These are phyloP conservation scores for Telmatherina bonti DNA, from an alignment of 2,797 vertebrate genomes.

Conservation along the genomic window DNA sequence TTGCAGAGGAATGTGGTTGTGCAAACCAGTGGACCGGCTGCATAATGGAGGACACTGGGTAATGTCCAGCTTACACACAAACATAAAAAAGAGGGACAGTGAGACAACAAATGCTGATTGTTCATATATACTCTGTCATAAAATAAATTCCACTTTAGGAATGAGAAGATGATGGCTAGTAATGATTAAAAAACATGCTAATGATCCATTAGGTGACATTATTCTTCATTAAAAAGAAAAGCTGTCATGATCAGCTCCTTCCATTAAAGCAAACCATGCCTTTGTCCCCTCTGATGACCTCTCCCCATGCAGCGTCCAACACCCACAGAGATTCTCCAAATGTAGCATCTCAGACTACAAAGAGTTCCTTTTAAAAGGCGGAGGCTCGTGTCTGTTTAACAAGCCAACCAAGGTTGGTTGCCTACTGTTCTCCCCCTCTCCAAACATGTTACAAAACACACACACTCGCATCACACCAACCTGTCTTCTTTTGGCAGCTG, in stretches of 20 bases:
- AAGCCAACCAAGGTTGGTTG: conserved; percentile 92
- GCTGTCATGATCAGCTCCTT: background rate
- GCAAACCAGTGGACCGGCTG: conserved; percentile 92
- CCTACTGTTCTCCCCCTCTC: background rate
- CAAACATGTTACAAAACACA: conserved; percentile 6
- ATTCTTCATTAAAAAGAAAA: background rate
- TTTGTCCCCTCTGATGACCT: conserved; percentile 18
- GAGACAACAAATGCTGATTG: conserved; percentile 1
- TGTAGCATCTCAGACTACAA: conserved; percentile 97
- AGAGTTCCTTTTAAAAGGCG: conserved; percentile 94
- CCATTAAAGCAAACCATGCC: background rate
- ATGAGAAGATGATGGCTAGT: background rate
- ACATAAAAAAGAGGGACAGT: background rate
- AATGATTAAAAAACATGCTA: background rate
- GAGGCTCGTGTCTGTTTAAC: conserved; percentile 97
- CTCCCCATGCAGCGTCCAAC: conserved; percentile 87
- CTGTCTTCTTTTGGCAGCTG: conserved; percentile 82
- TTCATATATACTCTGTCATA: conserved; percentile 17
- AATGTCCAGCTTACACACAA: conserved; percentile 52
- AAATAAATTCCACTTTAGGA: background rate
- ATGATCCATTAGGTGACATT: background rate
- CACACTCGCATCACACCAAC: background rate
- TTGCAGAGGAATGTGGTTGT: conserved; percentile 95
- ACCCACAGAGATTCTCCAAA: conserved; percentile 94
- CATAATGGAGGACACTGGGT: conserved; percentile 99